Evolutionary conservation across 2,888 invertebrate genomes (phyloP).

Genomic region (Syrphus vitripennis): DNA sequence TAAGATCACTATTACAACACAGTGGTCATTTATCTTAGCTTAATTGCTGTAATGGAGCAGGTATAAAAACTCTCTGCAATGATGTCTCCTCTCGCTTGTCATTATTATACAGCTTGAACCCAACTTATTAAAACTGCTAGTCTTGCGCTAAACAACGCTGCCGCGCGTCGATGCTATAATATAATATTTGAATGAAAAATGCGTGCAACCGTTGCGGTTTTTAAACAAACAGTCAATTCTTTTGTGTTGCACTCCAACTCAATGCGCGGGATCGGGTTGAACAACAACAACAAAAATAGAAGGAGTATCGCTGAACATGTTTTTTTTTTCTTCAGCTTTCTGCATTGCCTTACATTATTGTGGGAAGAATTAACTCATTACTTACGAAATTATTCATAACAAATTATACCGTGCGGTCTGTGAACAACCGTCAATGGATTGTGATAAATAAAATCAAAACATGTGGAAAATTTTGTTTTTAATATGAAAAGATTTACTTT

Average conservation of each 20-base stretch:
- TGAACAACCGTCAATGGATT: constrained; percentile 18
- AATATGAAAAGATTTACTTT: not conserved
- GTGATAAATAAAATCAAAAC: constrained; percentile 7
- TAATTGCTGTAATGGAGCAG: constrained; percentile 26
- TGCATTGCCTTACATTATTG: not conserved
- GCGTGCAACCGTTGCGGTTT: constrained; percentile 54
- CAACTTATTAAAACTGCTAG: not conserved
- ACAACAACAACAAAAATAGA: not conserved
- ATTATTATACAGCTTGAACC: not conserved
- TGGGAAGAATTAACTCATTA: constrained; percentile 43
- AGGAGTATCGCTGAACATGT: constrained; percentile 8
- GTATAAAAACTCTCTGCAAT: not conserved
- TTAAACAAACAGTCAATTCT: constrained; percentile 48
- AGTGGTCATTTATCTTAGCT: constrained; percentile 57
- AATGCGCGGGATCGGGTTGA: not conserved
- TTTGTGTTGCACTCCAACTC: constrained; percentile 25
- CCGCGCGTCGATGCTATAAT: not conserved
- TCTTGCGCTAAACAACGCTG: constrained; percentile 21
- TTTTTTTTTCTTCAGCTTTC: too few species aligned
- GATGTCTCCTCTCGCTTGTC: not conserved
- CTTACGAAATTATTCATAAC: constrained; percentile 49
- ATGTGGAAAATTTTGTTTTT: constrained; percentile 4
- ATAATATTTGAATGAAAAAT: constrained; percentile 34
- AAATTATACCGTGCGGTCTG: constrained; percentile 46
- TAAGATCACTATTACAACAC: constrained; percentile 47